Percentiles rank a stretch among this genome's conserved stretches.
phyloP scores from a whole-genome alignment of 2,888 invertebrate genomes.

The Kryphioiulus occultus region DNA sequence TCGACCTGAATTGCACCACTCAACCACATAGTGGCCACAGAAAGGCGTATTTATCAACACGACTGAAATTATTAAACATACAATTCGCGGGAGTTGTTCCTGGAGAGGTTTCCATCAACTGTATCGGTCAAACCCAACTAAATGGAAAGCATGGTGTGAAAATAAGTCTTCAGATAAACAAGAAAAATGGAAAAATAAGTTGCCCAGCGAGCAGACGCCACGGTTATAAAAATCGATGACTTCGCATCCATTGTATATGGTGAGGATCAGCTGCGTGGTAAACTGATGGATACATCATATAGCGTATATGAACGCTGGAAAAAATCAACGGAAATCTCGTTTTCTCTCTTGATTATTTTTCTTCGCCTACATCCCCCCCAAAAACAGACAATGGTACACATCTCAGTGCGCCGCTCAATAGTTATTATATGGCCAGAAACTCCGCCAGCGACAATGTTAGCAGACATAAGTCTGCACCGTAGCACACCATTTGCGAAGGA shows the following conservation, averaged over 20 bases:
- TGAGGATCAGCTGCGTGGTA: background rate
- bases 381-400: slow-evolving; percentile 40
- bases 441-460: background rate
- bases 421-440: slow-evolving; percentile 33
- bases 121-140: background rate
- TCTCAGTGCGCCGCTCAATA: slow-evolving; percentile 15
- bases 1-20: background rate
- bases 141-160: background rate
- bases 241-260: background rate
- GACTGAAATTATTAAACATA: background rate
- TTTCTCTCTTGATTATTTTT: slow-evolving; percentile 36
- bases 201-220: background rate
- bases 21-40: background rate
- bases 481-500: background rate
- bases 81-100: background rate
- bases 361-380: slow-evolving; percentile 29
- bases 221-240: slow-evolving; percentile 18
- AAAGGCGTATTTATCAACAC: background rate
- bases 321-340: slow-evolving; percentile 32
- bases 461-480: background rate
- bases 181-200: background rate
- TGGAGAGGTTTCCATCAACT: background rate
- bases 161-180: slow-evolving; percentile 24
- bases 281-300: slow-evolving; percentile 35
- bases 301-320: background rate